Evolutionary conservation across 2,797 vertebrate species (phyloP).

Genomic region (Nannoperca australis): DNA sequence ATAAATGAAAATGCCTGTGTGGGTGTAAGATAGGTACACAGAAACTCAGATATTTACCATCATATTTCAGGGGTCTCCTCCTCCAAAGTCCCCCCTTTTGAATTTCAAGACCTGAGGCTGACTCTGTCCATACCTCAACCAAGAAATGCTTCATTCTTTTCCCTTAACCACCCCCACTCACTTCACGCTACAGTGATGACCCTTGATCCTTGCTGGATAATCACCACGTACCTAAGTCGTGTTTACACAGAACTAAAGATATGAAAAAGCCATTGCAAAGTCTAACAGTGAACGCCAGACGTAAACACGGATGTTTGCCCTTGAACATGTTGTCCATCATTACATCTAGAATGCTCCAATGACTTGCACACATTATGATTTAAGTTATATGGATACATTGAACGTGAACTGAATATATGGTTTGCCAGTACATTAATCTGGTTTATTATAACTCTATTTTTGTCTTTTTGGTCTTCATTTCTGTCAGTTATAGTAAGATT

Average conservation of each 20-base stretch:
- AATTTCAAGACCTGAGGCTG: background rate
- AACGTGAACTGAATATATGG: background rate
- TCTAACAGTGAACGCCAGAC: background rate
- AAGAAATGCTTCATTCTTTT: background rate
- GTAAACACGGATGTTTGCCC: no score
- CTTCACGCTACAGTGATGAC: no score
- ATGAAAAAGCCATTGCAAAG: background rate
- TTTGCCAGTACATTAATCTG: background rate
- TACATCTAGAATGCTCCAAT: background rate
- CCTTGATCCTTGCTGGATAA: background rate
- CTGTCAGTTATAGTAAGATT: background rate
- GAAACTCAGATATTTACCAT: background rate
- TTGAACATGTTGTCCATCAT: background rate
- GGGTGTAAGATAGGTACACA: background rate
- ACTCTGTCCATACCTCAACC: background rate
- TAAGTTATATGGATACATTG: background rate
- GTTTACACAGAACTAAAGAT: background rate
- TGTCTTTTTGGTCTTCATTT: background rate
- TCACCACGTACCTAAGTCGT: background rate
- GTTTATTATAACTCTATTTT: background rate
- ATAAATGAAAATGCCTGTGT: background rate
- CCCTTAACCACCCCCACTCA: background rate
- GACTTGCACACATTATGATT: background rate
- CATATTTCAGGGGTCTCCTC: background rate
- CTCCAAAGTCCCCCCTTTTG: background rate